Percentiles rank a stretch among this genome's conserved stretches.
Evolutionary conservation across 2,888 invertebrate genomes (phyloP).

Genomic region (Dicyrtoma fusca): DNA sequence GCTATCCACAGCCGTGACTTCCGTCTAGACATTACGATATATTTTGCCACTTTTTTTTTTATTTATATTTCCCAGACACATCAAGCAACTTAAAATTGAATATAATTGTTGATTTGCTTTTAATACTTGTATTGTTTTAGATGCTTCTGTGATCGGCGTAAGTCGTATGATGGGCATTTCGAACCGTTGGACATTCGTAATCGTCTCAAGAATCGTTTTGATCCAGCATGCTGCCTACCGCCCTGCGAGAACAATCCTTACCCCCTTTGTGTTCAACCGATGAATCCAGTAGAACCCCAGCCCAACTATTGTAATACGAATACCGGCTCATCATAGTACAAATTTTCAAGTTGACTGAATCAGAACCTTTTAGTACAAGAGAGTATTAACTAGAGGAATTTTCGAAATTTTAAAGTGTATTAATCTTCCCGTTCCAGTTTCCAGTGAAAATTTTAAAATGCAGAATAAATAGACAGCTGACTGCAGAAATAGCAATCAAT

Average conservation of each 20-base stretch:
- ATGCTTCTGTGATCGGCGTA: conserved; percentile 46
- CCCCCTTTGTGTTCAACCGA: conserved; percentile 26
- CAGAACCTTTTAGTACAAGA: no score
- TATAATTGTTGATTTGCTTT: background rate
- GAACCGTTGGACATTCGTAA: conserved; percentile 48
- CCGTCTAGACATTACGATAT: no score
- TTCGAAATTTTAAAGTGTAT: background rate
- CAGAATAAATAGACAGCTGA: no score
- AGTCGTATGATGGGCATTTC: conserved; percentile 53
- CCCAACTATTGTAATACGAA: conserved; percentile 25
- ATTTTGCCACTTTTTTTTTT: no score
- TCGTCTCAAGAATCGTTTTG: conserved; percentile 48
- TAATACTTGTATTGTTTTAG: conserved; percentile 29
- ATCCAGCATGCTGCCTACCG: conserved; percentile 41
- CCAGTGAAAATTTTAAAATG: background rate
- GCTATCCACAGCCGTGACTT: background rate
- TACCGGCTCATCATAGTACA: no score
- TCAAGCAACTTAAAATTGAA: no score
- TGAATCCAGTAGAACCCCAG: background rate
- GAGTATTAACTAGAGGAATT: background rate
- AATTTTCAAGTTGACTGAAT: no score
- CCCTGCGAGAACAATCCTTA: conserved; percentile 21
- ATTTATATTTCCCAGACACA: background rate
- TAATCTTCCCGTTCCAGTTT: background rate
- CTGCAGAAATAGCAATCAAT: no score